Conservation (phyloP, 2,113 vertebrate species). For the Calypte anna region DNA sequence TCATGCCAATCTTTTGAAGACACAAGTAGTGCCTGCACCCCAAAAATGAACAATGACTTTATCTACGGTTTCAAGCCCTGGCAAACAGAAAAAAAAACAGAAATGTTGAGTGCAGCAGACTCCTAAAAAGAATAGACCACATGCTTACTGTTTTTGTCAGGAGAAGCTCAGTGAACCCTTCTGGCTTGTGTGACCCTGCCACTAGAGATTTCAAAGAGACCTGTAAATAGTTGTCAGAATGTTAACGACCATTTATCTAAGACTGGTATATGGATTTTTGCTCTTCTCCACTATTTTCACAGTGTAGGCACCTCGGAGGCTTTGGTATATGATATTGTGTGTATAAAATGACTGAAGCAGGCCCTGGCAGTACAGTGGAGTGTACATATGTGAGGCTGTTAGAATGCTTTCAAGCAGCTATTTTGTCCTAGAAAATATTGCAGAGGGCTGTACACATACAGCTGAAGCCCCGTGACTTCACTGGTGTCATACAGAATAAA, state of each 20-base stretch:
- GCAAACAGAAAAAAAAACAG: background rate
- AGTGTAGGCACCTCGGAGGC: background rate
- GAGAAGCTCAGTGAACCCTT: background rate
- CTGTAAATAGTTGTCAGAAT: background rate
- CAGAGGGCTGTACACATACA: background rate
- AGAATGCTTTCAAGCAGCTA: background rate
- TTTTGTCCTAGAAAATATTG: background rate
- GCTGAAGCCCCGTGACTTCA: background rate
- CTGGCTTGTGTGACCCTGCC: background rate
- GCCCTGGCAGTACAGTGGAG: background rate
- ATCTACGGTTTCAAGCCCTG: background rate
- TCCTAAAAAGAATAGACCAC: background rate
- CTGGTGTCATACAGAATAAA: background rate
- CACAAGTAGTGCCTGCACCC: background rate
- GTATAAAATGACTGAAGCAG: fast-evolving
- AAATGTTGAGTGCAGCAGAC: background rate
- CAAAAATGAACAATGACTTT: background rate
- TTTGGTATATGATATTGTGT: background rate
- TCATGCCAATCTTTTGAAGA: background rate
- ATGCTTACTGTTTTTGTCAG: background rate
- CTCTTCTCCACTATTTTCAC: background rate
- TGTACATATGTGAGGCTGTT: background rate
- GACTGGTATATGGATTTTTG: background rate
- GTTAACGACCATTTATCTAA: background rate
- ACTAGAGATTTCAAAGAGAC: background rate